Evolutionary conservation across 2,113 vertebrate species (phyloP).

Genomic region (Dicrurus megarhynchus): DNA sequence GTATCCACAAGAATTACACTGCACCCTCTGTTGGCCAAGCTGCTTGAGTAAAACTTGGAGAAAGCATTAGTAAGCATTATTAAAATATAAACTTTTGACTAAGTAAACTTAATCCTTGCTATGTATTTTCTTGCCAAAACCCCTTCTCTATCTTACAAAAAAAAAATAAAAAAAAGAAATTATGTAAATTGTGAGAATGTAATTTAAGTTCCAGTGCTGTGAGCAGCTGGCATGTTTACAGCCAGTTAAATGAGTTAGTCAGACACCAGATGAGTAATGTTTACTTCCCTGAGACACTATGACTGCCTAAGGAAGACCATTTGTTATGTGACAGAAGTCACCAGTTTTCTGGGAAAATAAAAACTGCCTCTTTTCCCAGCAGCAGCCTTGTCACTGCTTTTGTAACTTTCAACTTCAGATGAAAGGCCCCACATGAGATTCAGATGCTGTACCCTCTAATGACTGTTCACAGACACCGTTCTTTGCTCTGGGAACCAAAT

Average conservation of each 20-base stretch:
- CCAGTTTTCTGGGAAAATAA: background rate
- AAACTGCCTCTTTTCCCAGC: background rate
- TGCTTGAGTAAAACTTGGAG: background rate
- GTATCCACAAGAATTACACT: background rate
- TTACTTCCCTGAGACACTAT: background rate
- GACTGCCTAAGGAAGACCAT: background rate
- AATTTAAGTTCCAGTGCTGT: background rate
- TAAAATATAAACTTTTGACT: background rate
- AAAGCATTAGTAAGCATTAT: background rate
- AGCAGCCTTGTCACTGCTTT: background rate
- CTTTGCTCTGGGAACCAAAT: background rate
- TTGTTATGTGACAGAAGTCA: background rate
- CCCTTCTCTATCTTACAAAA: background rate
- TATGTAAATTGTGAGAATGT: background rate
- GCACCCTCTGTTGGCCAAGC: background rate
- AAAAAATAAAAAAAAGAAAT: too few relatives aligned
- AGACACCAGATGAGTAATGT: background rate
- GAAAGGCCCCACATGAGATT: background rate
- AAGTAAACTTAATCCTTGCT: background rate
- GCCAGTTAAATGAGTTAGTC: background rate
- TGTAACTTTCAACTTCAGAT: background rate
- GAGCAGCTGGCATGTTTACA: background rate
- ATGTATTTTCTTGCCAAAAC: background rate
- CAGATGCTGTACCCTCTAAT: background rate
- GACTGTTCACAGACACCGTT: background rate